A percentile compares a stretch with the other conserved stretches of the same genome.
phyloP scores from a whole-genome alignment of 2,888 invertebrate genomes.

The Agrotis segetum region DNA sequence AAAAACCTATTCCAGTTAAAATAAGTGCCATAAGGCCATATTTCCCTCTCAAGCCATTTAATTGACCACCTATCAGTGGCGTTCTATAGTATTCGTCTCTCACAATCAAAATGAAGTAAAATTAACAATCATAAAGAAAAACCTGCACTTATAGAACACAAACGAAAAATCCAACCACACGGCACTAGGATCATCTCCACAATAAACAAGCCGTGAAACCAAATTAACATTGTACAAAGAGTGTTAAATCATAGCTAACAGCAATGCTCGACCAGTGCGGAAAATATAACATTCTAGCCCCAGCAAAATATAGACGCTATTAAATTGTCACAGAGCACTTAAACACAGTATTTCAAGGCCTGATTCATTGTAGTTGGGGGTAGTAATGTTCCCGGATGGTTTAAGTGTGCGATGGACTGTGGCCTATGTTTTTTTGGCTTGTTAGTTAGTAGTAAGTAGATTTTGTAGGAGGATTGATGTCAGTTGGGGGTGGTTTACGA shows the following conservation, averaged over 20 bases:
- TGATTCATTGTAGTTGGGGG: constrained; percentile 68
- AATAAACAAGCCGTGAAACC: constrained; percentile 68
- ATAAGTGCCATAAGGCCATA: no score
- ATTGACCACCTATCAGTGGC: no score
- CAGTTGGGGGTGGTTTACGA: constrained; percentile 12
- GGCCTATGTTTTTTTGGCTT: constrained; percentile 36
- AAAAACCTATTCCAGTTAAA: no score
- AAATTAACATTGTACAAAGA: constrained; percentile 71
- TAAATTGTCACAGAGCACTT: constrained; percentile 74
- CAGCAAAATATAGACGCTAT: constrained; percentile 80
- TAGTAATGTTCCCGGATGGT: constrained; percentile 58
- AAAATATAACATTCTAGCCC: constrained; percentile 78
- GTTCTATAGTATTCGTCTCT: no score
- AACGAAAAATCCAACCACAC: constrained; percentile 18
- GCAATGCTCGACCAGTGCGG: constrained; percentile 73
- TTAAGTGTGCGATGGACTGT: constrained; percentile 36
- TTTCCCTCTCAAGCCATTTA: no score
- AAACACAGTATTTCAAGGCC: constrained; percentile 65
- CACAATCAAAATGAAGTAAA: not conserved
- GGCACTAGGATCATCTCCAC: constrained; percentile 55
- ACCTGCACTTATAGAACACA: constrained; percentile 14
- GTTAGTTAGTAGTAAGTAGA: constrained; percentile 50
- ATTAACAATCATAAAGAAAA: constrained; percentile 1
- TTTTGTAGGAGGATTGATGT: constrained; percentile 39
- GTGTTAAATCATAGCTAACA: constrained; percentile 78